Evolutionary conservation across 1,140 invertebrate genomes (phyloP).

Genomic region (Holcopasites calliopsidis): DNA sequence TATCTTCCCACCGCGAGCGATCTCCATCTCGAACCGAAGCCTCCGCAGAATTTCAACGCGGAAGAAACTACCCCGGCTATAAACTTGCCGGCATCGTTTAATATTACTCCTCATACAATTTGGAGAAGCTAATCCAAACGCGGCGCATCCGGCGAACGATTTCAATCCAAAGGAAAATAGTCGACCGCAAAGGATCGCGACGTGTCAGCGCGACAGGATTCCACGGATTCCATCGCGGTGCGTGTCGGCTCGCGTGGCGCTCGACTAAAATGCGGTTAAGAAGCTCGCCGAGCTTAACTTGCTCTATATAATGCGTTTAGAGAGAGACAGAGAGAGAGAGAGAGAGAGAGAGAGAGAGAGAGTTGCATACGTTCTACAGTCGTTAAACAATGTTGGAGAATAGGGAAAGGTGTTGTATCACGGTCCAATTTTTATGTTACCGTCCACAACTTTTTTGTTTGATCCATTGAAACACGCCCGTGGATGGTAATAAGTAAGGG

Average conservation of each 20-base stretch:
- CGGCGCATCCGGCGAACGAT: not conserved
- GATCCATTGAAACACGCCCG: too few species aligned
- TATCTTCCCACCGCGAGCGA: too few species aligned
- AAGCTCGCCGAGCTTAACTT: not conserved
- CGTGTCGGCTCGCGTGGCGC: not conserved
- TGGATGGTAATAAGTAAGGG: too few species aligned
- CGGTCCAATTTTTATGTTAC: too few species aligned
- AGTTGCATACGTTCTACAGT: constrained; percentile 8
- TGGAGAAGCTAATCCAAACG: constrained; percentile 9
- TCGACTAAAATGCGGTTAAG: constrained; percentile 36
- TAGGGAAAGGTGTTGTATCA: too few species aligned
- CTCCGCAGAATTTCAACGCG: not conserved
- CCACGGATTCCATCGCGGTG: constrained; percentile 3
- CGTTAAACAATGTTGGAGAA: constrained; percentile 49
- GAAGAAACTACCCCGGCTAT: not conserved
- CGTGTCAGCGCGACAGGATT: not conserved
- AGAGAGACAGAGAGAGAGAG: too few species aligned
- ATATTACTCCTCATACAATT: not conserved
- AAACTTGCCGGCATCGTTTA: too few species aligned
- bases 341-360: too few species aligned
- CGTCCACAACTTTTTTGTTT: too few species aligned
- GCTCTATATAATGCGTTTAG: constrained; percentile 21
- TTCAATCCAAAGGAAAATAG: not conserved
- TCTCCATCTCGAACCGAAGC: too few species aligned
- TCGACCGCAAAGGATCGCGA: not conserved